These are phyloP conservation scores for Drosophila lacicola DNA, from an alignment of 2,888 invertebrate species.

Conservation along the genomic window DNA sequence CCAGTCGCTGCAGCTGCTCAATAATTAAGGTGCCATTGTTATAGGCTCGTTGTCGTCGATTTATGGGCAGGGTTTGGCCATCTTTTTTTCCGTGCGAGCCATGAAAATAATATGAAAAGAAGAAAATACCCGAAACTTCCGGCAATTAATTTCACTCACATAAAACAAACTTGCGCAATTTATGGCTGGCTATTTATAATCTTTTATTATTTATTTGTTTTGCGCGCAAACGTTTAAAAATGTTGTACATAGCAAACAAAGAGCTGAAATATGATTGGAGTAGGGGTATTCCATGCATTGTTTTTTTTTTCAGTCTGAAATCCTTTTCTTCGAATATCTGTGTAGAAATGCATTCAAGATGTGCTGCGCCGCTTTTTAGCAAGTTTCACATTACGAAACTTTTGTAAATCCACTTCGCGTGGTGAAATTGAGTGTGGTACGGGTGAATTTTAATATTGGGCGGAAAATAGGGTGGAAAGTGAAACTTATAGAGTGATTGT, in stretches of 20 bases:
- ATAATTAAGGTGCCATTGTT: conserved; percentile 94
- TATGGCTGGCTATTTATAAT: conserved; percentile 41
- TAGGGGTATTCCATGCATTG: neutral
- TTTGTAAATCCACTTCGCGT: too few relatives aligned
- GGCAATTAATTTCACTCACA: conserved; percentile 72
- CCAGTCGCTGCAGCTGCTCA: conserved; percentile 92
- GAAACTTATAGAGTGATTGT: too few relatives aligned
- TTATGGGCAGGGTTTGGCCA: conserved; percentile 93
- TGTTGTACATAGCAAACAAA: neutral
- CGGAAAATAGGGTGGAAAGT: too few relatives aligned
- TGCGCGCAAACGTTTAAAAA: neutral
- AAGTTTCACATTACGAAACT: too few relatives aligned
- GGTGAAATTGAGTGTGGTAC: too few relatives aligned
- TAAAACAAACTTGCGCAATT: conserved; percentile 67
- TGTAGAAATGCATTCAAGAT: too few relatives aligned
- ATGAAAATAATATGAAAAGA: neutral
- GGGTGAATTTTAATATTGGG: too few relatives aligned
- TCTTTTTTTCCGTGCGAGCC: conserved; percentile 86
- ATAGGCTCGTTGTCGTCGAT: conserved; percentile 94
- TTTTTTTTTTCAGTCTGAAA: too few relatives aligned
- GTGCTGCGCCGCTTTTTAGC: too few relatives aligned
- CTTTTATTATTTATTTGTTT: conserved; percentile 20
- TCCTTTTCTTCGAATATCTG: too few relatives aligned
- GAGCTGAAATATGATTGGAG: neutral
- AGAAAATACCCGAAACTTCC: conserved; percentile 32